Evolutionary conservation across 2,797 vertebrate species (phyloP), one percentile per base, ranked within the genome.

Genomic region (Centropyge bicolor): DNA sequence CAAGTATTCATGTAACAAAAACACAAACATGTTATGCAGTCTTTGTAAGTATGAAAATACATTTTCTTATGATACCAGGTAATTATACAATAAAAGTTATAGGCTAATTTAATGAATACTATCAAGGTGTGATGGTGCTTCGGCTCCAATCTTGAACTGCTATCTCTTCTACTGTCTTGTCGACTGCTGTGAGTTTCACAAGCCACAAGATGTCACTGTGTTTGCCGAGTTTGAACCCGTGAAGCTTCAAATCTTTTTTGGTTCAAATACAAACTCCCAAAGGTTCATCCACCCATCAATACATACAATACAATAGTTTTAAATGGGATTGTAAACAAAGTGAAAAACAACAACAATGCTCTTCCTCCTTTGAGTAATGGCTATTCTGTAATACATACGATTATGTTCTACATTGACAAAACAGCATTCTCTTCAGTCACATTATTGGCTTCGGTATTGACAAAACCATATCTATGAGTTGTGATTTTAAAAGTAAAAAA

Each of bases 321-420:
- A 78, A 49, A 71, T 19, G 27, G 4, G 10, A 60, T 43, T 24
- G 41, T 38, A 49, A 68, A 77, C 17, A 82, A 46, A 41, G 31
- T 6, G 4, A 13, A 49, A 65, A 70, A 66, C 24, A 51, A 74
- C 69, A 51, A 35, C 2, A 2, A 66, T 71, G 20, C 46, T 12
- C 14, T 61, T 60, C 16, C 66, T 70, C 31, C 38, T 76, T 76
- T 68, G 17, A 62, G 38, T 74, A 57, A 73, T 75, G 16, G 38
- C 70, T 67, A 76, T 17, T 5, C 38, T 40, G 38, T 74, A 78
- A 78, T 20, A 60, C 19, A 66, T 38, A 69, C 1, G 73, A 49
- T 63, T 70, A 56, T 51, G 52, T 46, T 43, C 46, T 66, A 57
- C 38, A 52, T 9, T 36, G 5, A 51, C 1, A 46, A 70, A 41